Evolutionary conservation across 2,888 invertebrate genomes (phyloP).

Genomic region (Sepioteuthis lessoniana): DNA sequence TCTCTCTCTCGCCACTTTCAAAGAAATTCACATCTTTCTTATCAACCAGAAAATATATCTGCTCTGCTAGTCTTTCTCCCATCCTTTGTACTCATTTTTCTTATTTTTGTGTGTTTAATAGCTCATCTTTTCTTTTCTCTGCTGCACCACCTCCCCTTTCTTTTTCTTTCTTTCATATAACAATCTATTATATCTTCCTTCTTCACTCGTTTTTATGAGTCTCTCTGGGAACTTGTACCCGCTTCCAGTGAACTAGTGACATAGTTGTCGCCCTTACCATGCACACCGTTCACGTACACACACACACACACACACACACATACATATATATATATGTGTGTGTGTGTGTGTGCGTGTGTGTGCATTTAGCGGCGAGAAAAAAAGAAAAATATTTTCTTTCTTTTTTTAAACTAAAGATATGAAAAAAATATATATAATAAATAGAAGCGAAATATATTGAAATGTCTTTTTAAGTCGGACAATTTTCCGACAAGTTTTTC

Average conservation of each 20-base stretch:
- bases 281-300: neutral
- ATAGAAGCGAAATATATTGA: neutral
- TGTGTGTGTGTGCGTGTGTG: neutral
- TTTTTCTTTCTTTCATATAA: neutral
- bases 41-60: no score
- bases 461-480: neutral
- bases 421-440: neutral
- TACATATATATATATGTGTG: neutral
- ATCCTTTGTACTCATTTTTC: no score
- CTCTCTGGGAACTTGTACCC: neutral
- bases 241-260: neutral
- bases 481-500: slow-evolving; percentile 23
- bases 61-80: no score
- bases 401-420: neutral
- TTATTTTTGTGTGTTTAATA: no score
- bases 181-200: neutral
- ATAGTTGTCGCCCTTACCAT: neutral
- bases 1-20: no score
- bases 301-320: neutral
- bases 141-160: neutral
- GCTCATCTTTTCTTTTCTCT: neutral
- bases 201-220: neutral
- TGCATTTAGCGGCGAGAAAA: neutral
- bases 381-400: neutral
- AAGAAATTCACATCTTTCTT: no score